A percentile compares a stretch with the other conserved stretches of the same genome.
Evolutionary conservation across 2,797 vertebrate genomes (phyloP).

Genomic region (Anisognathus igniventris): DNA sequence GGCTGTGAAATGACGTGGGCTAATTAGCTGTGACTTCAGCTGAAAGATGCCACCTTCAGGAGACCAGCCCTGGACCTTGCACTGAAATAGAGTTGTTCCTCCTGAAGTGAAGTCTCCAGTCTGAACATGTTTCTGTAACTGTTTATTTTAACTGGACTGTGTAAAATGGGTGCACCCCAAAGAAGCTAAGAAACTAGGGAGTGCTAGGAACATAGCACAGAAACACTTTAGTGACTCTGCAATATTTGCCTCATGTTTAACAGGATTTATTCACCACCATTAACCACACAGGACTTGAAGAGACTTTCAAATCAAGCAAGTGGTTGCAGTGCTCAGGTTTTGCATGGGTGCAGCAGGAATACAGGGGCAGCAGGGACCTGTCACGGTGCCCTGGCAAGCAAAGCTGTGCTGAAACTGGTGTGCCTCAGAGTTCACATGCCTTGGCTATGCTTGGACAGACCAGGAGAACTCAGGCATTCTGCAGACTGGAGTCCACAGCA

Average conservation of each 20-base stretch:
- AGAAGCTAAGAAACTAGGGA: not conserved
- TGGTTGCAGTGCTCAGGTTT: not conserved
- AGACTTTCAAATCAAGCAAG: not conserved
- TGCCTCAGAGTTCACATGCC: not conserved
- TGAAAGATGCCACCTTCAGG: not conserved
- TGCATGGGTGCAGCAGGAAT: not conserved
- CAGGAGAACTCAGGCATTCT: not conserved
- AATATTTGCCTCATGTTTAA: not conserved
- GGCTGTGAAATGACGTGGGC: not conserved
- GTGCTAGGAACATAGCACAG: not conserved
- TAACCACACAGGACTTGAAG: not conserved
- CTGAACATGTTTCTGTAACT: not conserved
- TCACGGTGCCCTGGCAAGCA: accelerated
- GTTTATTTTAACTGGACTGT: not conserved
- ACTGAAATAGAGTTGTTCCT: not conserved
- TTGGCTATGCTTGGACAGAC: accelerated
- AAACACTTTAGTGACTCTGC: not conserved
- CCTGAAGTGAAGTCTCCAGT: not conserved
- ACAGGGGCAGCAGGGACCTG: not conserved
- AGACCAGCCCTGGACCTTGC: not conserved
- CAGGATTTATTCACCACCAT: not conserved
- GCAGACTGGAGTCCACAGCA: not conserved
- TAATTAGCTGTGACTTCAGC: not conserved
- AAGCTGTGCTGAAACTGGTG: not conserved
- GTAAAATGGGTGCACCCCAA: not conserved